These are phyloP conservation scores for Diorhabda carinulata DNA, from an alignment of 1,140 invertebrate species.

Conservation along the genomic window DNA sequence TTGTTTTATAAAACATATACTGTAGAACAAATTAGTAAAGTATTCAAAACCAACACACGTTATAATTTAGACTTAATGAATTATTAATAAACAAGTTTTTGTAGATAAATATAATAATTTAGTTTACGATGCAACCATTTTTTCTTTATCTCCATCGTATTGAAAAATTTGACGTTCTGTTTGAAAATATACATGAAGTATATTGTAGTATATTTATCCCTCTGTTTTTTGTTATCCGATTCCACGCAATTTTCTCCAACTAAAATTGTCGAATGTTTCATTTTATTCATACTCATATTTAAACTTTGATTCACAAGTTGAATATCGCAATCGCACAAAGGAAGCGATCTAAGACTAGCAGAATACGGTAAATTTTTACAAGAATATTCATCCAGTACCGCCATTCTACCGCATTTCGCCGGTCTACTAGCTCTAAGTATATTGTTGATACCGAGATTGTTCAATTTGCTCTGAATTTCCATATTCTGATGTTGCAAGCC, in stretches of 20 bases:
- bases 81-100: no score
- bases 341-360: constrained; percentile 35
- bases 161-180: no score
- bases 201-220: no score
- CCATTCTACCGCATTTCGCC: constrained; percentile 39
- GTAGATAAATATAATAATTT: no score
- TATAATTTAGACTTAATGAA: no score
- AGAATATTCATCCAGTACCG: constrained; percentile 34
- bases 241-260: constrained; percentile 4
- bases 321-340: constrained; percentile 32
- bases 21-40: no score
- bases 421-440: constrained; percentile 33
- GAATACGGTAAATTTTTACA: constrained; percentile 34
- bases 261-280: constrained; percentile 26
- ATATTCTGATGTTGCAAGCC: constrained; percentile 29
- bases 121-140: no score
- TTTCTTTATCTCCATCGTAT: no score
- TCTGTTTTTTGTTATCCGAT: neutral
- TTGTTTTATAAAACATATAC: no score
- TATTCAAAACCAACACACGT: no score
- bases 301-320: constrained; percentile 31
- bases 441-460: constrained; percentile 33
- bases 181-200: no score
- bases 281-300: constrained; percentile 32
- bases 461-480: constrained; percentile 27